Conservation (phyloP, 2,113 vertebrate species). For the Loxodonta africana region DNA sequence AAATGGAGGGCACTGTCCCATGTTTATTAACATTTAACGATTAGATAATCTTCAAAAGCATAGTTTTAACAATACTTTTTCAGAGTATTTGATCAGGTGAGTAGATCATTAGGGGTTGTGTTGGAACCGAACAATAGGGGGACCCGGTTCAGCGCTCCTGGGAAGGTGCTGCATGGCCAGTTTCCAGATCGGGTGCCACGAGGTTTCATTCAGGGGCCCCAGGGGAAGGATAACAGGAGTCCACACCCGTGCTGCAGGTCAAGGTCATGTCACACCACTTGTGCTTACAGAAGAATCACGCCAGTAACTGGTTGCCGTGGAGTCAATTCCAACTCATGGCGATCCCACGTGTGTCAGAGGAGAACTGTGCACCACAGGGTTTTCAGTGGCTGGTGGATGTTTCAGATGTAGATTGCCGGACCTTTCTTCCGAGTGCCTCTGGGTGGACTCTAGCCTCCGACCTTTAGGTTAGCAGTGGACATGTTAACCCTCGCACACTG, state of each 20-base stretch:
- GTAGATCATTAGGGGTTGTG: not conserved
- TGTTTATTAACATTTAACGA: not conserved
- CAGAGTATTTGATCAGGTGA: not conserved
- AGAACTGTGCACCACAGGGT: no score
- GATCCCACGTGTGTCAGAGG: no score
- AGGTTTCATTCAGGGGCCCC: not conserved
- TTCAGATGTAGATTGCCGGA: no score
- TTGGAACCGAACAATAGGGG: not conserved
- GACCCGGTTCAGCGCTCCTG: not conserved
- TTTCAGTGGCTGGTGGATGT: no score
- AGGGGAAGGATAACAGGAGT: not conserved
- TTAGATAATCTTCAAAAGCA: not conserved
- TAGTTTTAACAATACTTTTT: not conserved
- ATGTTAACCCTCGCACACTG: no score
- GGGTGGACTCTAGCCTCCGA: no score
- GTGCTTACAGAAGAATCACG: accelerated
- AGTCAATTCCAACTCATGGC: no score
- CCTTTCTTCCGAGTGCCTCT: no score
- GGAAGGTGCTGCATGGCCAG: not conserved
- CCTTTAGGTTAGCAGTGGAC: no score
- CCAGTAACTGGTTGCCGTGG: no score
- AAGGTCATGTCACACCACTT: not conserved
- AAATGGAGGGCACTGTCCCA: not conserved
- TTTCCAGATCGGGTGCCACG: not conserved
- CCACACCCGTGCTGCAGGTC: no score